These are phyloP conservation scores for Cephus pygmeus DNA, from an alignment of 2,888 invertebrate species.

Conservation along the genomic window DNA sequence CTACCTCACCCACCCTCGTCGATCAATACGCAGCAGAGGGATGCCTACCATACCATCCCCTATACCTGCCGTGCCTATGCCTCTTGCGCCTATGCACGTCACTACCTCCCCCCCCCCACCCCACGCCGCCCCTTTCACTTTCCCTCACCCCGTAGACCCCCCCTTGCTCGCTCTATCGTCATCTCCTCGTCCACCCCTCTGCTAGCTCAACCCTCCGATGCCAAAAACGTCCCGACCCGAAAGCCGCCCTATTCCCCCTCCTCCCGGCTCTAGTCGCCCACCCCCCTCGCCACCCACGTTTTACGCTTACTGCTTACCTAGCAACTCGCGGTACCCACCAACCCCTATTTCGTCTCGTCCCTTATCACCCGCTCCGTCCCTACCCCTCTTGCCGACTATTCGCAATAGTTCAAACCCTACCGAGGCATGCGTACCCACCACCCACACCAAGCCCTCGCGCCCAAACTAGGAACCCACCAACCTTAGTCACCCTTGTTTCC, in stretches of 20 bases:
- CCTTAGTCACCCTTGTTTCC: neutral
- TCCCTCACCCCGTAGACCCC: neutral
- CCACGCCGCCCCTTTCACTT: neutral
- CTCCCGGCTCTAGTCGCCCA: neutral
- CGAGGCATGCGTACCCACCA: neutral
- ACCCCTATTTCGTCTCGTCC: neutral
- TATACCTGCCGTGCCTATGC: neutral
- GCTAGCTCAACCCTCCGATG: neutral
- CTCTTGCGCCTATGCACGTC: conserved; percentile 4
- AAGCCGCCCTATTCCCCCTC: neutral
- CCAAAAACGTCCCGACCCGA: neutral
- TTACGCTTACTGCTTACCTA: neutral
- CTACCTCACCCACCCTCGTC: conserved; percentile 32
- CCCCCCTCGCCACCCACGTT: neutral
- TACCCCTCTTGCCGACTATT: neutral
- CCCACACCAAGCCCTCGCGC: neutral
- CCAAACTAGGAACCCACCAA: neutral
- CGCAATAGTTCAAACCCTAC: neutral
- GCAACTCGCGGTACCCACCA: neutral
- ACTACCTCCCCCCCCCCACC: neutral
- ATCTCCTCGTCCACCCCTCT: neutral
- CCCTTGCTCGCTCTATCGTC: neutral
- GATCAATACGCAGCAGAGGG: conserved; percentile 48
- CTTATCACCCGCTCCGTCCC: neutral
- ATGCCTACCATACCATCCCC: conserved; percentile 25